These are phyloP conservation scores for Euura saliciscinereae DNA, from an alignment of 1,140 invertebrate genomes.

Conservation along the genomic window DNA sequence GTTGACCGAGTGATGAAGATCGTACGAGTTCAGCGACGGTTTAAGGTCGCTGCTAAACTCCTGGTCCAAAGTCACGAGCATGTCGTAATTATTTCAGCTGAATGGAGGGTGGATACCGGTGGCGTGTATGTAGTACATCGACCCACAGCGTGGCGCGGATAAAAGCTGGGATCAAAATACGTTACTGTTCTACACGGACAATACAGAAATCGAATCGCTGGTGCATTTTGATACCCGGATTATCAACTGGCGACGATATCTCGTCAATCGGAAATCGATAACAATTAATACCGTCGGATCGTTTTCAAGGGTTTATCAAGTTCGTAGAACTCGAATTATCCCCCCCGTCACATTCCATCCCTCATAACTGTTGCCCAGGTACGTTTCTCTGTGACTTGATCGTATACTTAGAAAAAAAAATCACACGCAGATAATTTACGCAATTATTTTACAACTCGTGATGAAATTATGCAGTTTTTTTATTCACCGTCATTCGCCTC, in stretches of 20 bases:
- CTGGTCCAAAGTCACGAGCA: background rate
- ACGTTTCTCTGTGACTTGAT: too few relatives aligned
- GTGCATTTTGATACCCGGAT: background rate
- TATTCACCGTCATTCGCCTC: too few relatives aligned
- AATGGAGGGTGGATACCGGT: background rate
- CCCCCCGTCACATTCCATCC: too few relatives aligned
- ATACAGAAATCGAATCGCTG: background rate
- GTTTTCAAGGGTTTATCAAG: background rate
- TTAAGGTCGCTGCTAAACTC: too few relatives aligned
- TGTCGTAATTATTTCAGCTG: background rate
- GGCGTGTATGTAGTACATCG: background rate
- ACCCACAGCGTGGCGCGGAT: background rate
- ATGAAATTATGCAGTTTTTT: too few relatives aligned
- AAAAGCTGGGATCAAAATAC: background rate
- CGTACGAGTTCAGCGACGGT: too few relatives aligned
- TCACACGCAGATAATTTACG: too few relatives aligned
- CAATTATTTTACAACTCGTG: too few relatives aligned
- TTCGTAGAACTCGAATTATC: too few relatives aligned
- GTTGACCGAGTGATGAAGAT: too few relatives aligned
- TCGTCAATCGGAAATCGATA: constrained; percentile 4
- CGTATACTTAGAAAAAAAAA: too few relatives aligned
- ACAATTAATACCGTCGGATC: background rate
- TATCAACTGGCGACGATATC: background rate
- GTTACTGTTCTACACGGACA: background rate
- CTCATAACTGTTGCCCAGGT: too few relatives aligned